Conservation (phyloP, 2,113 vertebrate species). For the Cygnus atratus region DNA sequence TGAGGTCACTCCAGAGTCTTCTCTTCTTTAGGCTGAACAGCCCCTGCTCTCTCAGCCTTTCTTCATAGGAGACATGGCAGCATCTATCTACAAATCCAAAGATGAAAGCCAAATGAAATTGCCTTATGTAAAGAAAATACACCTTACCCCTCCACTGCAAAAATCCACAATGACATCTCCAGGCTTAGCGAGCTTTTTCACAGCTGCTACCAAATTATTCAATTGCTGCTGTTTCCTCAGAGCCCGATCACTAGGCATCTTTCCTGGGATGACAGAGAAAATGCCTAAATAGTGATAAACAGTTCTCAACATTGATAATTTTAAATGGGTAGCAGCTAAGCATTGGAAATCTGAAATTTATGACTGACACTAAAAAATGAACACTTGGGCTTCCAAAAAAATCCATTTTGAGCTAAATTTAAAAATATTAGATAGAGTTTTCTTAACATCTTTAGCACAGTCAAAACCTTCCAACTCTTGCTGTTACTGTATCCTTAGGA, state of each 20-base stretch:
- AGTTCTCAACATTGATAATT: background rate
- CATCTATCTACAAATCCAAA: background rate
- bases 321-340: background rate
- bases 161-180: slow-evolving; percentile 92
- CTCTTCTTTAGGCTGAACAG: too few relatives aligned
- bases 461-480: background rate
- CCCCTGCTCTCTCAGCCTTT: too few relatives aligned
- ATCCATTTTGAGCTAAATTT: background rate
- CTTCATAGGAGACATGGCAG: background rate
- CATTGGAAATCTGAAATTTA: background rate
- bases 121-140: background rate
- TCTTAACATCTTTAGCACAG: background rate
- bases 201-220: slow-evolving; percentile 91
- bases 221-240: slow-evolving; percentile 93
- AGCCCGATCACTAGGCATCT: slow-evolving; percentile 90
- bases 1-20: too few relatives aligned
- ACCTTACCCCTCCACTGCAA: slow-evolving; percentile 93
- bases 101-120: background rate
- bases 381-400: background rate
- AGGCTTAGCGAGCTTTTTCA: slow-evolving; percentile 83
- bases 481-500: background rate
- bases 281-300: background rate
- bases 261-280: slow-evolving; percentile 79
- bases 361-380: background rate
- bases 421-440: background rate